Evolutionary conservation across 2,113 vertebrate species (phyloP), one percentile per base, ranked within the genome.

Genomic region (Triplophysa siluroides): DNA sequence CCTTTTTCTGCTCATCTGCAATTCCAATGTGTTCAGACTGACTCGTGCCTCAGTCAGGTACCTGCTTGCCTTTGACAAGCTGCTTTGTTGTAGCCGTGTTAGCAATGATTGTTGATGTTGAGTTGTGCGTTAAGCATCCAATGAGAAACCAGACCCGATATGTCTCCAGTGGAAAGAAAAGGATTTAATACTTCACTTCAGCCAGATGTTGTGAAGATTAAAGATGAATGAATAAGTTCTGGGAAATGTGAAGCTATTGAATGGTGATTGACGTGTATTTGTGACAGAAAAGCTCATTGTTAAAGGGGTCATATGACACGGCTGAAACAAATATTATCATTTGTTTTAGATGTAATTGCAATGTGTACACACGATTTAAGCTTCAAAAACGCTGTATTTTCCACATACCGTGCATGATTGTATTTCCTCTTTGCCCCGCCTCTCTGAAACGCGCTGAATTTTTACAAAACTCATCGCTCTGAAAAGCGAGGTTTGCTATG

Each of bases 21-120:
- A 91, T 93, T 92, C 90, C 85, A 88, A 91, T 92, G 85, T 80
- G 78, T 86, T 85, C 86, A 84, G 86, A 83, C 86, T 78, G 58
- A n/a, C 50, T 38, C 3, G 14, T 43, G 26, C 13, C 41, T 81
- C 26, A 24, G 63, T 50, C 38, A 54, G 23, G 21, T 81, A 78
- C 79, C 76, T 72, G 64, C 56, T 70, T 21, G n/a, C 41, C 41
- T 54, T 71, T 73, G 61, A 64, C 72, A 45, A 69, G 18, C 63
- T 73, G 41, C 76, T 83, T 72, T 75, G 64, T 70, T 81, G 45
- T 43, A 23, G 64, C 21, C 33, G 13, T 58, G 45, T 52, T 45
- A 54, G 41, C 77, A 73, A 74, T 58, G 56, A 72, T 66, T 38
- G 64, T 65, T 61, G 38, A 77, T 77, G 56, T 76, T 24, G 41